A percentile compares a stretch with the other conserved stretches of the same genome.
phyloP scores from a whole-genome alignment of 2,888 invertebrate species.

The Melangyna quadrimaculata region DNA sequence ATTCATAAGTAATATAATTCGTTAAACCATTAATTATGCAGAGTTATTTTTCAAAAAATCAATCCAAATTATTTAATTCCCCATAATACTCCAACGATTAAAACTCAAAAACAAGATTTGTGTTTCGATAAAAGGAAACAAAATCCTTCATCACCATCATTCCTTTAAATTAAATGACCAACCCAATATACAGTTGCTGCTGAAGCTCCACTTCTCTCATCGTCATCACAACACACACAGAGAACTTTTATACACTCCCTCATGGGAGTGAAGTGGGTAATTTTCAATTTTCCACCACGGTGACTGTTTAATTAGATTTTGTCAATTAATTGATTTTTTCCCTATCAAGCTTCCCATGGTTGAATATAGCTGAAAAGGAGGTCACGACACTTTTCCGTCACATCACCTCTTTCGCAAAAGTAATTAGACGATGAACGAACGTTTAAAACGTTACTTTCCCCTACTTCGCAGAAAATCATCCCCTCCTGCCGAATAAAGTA shows the following conservation, averaged over 20 bases:
- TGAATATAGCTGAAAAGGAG: constrained; percentile 23
- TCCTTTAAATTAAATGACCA: not conserved
- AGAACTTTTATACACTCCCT: not conserved
- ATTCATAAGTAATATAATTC: not conserved
- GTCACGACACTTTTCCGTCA: constrained; percentile 50
- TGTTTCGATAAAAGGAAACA: too few species aligned
- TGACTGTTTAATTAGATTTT: constrained; percentile 67
- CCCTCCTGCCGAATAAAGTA: too few species aligned
- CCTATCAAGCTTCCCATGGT: not conserved
- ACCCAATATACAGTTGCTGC: too few species aligned
- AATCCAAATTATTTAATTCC: not conserved
- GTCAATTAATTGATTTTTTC: constrained; percentile 64
- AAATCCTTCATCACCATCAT: not conserved
- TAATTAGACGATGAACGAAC: constrained; percentile 55
- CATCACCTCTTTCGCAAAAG: constrained; percentile 23
- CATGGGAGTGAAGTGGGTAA: constrained; percentile 29
- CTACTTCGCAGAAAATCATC: not conserved
- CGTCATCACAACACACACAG: not conserved
- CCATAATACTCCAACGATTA: not conserved
- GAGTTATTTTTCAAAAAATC: not conserved
- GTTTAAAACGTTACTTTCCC: constrained; percentile 12
- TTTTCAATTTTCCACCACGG: constrained; percentile 64
- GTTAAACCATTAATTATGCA: not conserved
- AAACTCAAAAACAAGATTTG: not conserved
- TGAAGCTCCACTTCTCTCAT: too few species aligned